Evolutionary conservation across 92 coral and sea anemone species (phyloP).

Genomic region (Umimayanthus kanabou): DNA sequence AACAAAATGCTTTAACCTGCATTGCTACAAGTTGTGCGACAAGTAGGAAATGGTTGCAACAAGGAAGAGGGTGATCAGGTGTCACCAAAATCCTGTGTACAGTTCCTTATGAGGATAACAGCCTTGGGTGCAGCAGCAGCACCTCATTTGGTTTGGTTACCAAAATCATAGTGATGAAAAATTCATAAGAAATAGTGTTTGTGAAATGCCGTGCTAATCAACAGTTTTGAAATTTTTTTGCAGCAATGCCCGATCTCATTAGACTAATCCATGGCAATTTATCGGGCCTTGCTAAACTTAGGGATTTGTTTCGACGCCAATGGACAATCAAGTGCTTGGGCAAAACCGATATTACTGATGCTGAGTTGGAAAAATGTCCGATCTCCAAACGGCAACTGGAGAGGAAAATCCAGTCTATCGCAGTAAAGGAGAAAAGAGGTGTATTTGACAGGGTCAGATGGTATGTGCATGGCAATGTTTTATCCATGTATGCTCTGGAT

Average conservation of each 20-base stretch:
- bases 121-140: not conserved
- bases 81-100: too few species aligned
- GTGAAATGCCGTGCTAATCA: not conserved
- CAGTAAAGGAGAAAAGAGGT: slow-evolving; percentile 79
- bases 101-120: too few species aligned
- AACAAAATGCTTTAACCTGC: too few species aligned
- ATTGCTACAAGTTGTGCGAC: too few species aligned
- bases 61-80: too few species aligned
- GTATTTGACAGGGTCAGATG: slow-evolving; percentile 70
- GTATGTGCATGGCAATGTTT: slow-evolving; percentile 77
- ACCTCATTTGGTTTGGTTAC: not conserved
- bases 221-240: not conserved
- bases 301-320: slow-evolving; percentile 70
- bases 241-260: slow-evolving; percentile 93
- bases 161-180: not conserved
- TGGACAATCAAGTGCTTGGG: slow-evolving; percentile 81
- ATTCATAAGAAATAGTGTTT: not conserved
- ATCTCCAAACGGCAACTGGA: slow-evolving; percentile 93
- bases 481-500: slow-evolving; percentile 60
- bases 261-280: slow-evolving; percentile 80
- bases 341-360: slow-evolving; percentile 51
- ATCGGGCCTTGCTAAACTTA: slow-evolving; percentile 78
- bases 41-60: too few species aligned
- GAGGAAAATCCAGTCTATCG: slow-evolving; percentile 79
- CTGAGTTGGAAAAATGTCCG: slow-evolving; percentile 70